Evolutionary conservation across 35 echinoderm and acorn worm species (phyloP).

Genomic region (Holothuria glaberrima): DNA sequence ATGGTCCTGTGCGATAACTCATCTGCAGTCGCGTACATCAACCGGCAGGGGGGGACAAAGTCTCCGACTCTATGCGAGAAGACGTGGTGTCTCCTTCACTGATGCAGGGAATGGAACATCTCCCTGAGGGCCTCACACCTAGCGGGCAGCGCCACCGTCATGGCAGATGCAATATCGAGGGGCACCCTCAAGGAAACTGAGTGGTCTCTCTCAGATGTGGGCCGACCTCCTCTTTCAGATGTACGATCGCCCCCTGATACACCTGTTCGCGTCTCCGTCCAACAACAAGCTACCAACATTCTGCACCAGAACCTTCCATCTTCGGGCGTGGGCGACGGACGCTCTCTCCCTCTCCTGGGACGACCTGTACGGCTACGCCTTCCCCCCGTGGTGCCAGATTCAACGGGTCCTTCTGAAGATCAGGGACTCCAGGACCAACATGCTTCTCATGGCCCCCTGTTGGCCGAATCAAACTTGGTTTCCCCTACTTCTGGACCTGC

Average conservation of each 20-base stretch:
- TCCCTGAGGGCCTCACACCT: background rate
- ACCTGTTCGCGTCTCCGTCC: background rate
- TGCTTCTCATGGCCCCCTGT: background rate
- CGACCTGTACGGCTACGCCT: constrained; percentile 8
- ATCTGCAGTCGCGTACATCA: background rate
- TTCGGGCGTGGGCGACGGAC: background rate
- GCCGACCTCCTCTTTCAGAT: background rate
- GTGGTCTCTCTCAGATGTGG: background rate
- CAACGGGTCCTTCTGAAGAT: background rate
- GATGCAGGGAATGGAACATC: background rate
- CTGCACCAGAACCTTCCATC: background rate
- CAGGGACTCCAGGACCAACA: background rate
- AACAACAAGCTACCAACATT: background rate
- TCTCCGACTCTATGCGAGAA: background rate
- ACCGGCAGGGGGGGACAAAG: background rate
- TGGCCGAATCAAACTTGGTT: background rate
- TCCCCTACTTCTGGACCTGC: background rate
- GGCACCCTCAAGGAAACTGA: background rate
- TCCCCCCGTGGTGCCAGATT: constrained; percentile 3
- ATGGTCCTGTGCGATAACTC: background rate
- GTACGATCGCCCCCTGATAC: background rate
- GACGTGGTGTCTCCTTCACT: background rate
- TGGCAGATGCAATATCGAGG: constrained; percentile 1
- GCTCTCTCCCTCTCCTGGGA: constrained; percentile 10
- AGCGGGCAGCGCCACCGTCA: background rate